phyloP scores from a whole-genome alignment of 2,888 invertebrate genomes.

The Meiosimyza decipiens region DNA sequence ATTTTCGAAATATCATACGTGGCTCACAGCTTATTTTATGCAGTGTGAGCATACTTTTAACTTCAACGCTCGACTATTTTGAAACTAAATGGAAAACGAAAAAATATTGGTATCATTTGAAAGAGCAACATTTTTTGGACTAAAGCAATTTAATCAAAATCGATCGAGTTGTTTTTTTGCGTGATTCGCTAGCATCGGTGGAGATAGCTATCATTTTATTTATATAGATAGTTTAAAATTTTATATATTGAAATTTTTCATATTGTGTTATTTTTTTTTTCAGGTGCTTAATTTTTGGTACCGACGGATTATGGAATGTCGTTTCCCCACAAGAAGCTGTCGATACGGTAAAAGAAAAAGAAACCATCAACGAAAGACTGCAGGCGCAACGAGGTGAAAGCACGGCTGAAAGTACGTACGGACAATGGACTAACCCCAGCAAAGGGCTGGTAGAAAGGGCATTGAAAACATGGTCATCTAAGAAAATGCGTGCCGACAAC shows the following conservation, averaged over 20 bases:
- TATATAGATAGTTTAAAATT: neutral
- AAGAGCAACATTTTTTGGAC: too few species aligned
- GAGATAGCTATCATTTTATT: neutral
- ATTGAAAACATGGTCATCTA: constrained; percentile 83
- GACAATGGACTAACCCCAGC: constrained; percentile 88
- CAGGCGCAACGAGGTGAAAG: constrained; percentile 62
- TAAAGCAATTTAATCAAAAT: too few species aligned
- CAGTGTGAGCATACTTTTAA: too few species aligned
- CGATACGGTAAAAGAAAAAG: constrained; percentile 83
- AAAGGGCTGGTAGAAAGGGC: constrained; percentile 87
- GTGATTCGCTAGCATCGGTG: too few species aligned
- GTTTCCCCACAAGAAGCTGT: constrained; percentile 86
- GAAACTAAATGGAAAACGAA: too few species aligned
- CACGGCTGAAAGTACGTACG: constrained; percentile 54
- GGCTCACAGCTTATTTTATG: too few species aligned
- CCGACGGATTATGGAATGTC: constrained; percentile 98
- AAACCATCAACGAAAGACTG: constrained; percentile 78
- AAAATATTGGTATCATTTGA: too few species aligned
- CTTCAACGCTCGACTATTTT: too few species aligned
- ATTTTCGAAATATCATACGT: too few species aligned
- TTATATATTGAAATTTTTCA: neutral
- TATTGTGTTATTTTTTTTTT: constrained; percentile 35
- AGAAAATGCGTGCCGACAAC: constrained; percentile 93
- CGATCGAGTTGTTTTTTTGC: too few species aligned
- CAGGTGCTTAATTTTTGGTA: constrained; percentile 92